Base-by-base conservation (phyloP, 2,888 invertebrate genomes). In the Drosophila tanythrix region DNA sequence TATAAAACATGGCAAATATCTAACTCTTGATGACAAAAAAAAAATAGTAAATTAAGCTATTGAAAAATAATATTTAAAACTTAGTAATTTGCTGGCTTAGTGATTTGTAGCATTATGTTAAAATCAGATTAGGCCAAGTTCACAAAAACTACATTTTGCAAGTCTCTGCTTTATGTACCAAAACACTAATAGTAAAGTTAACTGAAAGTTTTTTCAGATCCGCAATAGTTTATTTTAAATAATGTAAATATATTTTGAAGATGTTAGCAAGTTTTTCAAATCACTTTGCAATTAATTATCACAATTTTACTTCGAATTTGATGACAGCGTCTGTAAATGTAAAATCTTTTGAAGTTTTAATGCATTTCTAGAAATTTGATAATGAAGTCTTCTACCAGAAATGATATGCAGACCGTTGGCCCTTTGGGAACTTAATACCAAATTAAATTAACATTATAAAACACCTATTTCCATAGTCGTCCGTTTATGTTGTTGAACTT, bases 1-100 rank as follows among this genome's bases (percentile, higher is more conserved):
- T 70, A 38, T 66, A 58, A 74, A 73, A 31, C 63, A 69, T 48
- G 57, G 65, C 38, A 64, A 62, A 82, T 63, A 78, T 63, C 15
- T 48, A 56, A 27, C 55, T 38, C 15, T 27, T 25, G 25, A 15
- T 46, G 15, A 25, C 7, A 56, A 52, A 66, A 69, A 63, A 63
- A 43, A 21, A 48, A 33, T 29, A 27, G 11, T 21, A 38, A 79
- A 59, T 53, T 48, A 29, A 59, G 35, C 56, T 48, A 21, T n/a
- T 35, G 38, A 66, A 48, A 57, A 52, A 58, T 58, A 56, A 65
- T 38, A 46, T 15, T 25, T 46, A 46, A 1, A 46, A 35, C 1
- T 18, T 13, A 13, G 33, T 33, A 51, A 51, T 52, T 51, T 29
- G n/a, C n/a, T 51, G 13, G 27, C n/a, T 5, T 33, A 35, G 11